These are phyloP conservation scores for Plemyria rubiginata DNA, from an alignment of 2,888 invertebrate species.

Conservation along the genomic window DNA sequence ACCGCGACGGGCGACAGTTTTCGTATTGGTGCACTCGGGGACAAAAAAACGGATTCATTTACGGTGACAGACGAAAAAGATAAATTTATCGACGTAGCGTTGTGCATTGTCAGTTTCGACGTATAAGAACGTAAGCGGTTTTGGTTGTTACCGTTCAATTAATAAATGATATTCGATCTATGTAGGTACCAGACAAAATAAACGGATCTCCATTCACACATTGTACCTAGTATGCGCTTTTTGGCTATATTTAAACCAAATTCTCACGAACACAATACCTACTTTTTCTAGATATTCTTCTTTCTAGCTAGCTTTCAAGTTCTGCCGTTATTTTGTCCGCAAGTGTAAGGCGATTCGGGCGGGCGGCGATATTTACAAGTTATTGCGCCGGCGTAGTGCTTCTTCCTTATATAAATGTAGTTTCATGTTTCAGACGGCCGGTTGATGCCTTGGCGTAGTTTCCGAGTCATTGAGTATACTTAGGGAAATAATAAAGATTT, in stretches of 20 bases:
- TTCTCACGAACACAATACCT: no score
- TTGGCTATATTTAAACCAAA: no score
- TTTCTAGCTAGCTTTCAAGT: conserved; percentile 1
- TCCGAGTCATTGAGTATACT: conserved; percentile 29
- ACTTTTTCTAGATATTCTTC: no score
- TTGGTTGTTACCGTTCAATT: background rate
- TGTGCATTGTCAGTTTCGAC: no score
- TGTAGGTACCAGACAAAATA: no score
- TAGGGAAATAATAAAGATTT: conserved; percentile 12
- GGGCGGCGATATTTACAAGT: conserved; percentile 48
- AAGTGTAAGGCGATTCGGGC: conserved; percentile 26
- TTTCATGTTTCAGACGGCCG: conserved; percentile 27
- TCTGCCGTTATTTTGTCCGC: conserved; percentile 8
- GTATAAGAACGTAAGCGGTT: no score
- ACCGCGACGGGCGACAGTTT: conserved; percentile 38
- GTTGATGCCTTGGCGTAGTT: conserved; percentile 26
- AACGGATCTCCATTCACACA: no score
- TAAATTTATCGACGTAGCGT: no score
- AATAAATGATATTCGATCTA: no score
- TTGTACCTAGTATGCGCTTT: no score
- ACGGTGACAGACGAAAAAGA: background rate
- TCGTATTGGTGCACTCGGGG: conserved; percentile 42
- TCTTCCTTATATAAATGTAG: conserved; percentile 35
- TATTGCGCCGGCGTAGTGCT: conserved; percentile 39
- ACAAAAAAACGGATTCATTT: conserved; percentile 30